phyloP scores from a whole-genome alignment of 2,797 vertebrate species.

The Dryobates pubescens region DNA sequence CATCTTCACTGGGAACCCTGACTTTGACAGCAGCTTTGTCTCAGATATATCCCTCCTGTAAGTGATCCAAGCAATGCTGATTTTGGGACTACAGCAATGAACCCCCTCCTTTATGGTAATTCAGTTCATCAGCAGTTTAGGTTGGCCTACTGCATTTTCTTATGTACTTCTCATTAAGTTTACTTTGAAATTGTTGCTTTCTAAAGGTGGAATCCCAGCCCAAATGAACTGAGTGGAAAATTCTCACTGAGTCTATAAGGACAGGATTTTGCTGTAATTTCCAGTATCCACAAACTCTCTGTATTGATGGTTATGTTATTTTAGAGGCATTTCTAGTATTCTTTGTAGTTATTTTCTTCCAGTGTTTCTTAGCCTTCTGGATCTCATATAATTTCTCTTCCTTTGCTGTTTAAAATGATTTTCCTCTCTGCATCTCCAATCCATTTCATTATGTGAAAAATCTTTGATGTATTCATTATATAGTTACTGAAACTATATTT shows the following conservation, averaged over 20 bases:
- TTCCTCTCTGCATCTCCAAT: not conserved
- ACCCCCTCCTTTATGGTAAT: not conserved
- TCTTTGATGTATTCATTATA: not conserved
- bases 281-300: not conserved
- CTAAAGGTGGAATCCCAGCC: not conserved
- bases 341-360: not conserved
- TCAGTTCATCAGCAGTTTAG: not conserved
- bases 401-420: not conserved
- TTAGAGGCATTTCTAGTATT: not conserved
- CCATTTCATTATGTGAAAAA: not conserved
- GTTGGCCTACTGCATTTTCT: not conserved
- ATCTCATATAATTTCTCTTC: not conserved
- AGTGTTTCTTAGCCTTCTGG: not conserved
- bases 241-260: not conserved
- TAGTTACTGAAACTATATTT: not conserved
- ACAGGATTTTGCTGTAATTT: not conserved
- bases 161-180: constrained; percentile 21
- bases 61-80: not conserved
- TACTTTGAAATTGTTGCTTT: not conserved
- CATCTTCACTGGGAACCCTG: not conserved
- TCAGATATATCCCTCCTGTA: not conserved
- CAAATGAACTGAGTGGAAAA: not conserved
- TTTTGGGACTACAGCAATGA: not conserved
- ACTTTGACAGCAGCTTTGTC: not conserved
- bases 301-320: not conserved